These are phyloP conservation scores for Erinaceus europaeus DNA, from an alignment of 2,113 vertebrate species.

Conservation along the genomic window DNA sequence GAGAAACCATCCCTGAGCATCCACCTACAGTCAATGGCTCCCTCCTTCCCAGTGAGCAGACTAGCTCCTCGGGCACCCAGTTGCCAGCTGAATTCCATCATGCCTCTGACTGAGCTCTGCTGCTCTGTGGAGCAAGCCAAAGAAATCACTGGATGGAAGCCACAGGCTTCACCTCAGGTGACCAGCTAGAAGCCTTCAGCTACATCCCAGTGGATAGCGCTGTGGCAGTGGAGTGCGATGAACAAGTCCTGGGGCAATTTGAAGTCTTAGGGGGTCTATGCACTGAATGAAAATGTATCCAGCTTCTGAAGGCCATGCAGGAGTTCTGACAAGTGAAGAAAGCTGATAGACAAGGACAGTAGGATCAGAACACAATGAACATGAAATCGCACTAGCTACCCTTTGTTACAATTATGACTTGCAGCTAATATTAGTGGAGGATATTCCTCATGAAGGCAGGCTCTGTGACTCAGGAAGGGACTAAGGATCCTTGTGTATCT, in stretches of 20 bases:
- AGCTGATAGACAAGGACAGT: no score
- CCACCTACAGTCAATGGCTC: constrained; percentile 77
- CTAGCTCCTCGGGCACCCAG: background rate
- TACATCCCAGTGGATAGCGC: constrained; percentile 96
- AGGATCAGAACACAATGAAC: constrained; percentile 44
- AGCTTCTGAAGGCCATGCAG: constrained; percentile 95
- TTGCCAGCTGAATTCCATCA: constrained; percentile 40
- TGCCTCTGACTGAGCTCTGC: constrained; percentile 65
- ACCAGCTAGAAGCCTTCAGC: constrained; percentile 89
- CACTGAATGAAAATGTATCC: constrained; percentile 94
- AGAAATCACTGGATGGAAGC: constrained; percentile 96
- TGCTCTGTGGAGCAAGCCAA: constrained; percentile 95
- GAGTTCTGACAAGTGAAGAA: constrained; percentile 92
- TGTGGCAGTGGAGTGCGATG: constrained; percentile 95
- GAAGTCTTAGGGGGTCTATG: constrained; percentile 98
- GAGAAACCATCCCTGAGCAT: constrained; percentile 58
- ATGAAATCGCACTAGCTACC: constrained; percentile 87
- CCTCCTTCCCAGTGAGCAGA: constrained; percentile 60
- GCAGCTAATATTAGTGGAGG: constrained; percentile 68
- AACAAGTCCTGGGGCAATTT: constrained; percentile 96
- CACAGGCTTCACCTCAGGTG: constrained; percentile 83
- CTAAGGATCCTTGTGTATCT: constrained; percentile 64
- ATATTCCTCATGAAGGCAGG: constrained; percentile 71
- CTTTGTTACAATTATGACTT: constrained; percentile 84
- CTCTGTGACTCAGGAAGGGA: constrained; percentile 55